Evolutionary conservation across 2,888 invertebrate species (phyloP), one percentile per base, ranked within the genome.

Genomic region (Thereva unica): DNA sequence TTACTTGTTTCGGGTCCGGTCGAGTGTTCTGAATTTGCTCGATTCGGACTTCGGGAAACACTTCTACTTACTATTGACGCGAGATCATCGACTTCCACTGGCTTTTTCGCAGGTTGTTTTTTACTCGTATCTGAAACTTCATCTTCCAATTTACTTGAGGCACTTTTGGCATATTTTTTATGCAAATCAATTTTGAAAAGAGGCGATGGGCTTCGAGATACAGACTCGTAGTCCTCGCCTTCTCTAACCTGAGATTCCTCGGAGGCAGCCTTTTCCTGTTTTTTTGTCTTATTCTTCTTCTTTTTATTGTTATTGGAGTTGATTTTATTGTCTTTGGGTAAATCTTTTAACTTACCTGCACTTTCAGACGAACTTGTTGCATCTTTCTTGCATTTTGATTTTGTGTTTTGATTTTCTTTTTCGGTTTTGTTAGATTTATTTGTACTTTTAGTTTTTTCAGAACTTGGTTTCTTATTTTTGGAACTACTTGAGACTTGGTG

Each of bases 381-480:
- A 10, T 37, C 45, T 34, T 23, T 37, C 37, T 53, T 55, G 9
- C 45, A 10, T 56, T 65, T 69, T 56, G 67, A 67, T 64, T 66
- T 70, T 84, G 64, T 78, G 79, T 74, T 83, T 84, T 4, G 82
- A 82, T 73, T 83, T 83, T 68, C 83, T 84, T 8, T 82, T 80
- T 37, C 83, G 82, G 70, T 79, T 83, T 72, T 82, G 82, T 73
- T 81, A 82, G 70, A 78, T 78, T 70, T 78, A 82, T 71, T 78
- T 82, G 61, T 66, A 78, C 76, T 45, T 54, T 64, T 64, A 38
- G 49, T 40, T 55, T 49, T 55, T 23, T 64, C 59, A 50, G 53
- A 56, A 10, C 52, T 53, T n/a, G 55, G 23, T 40, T 49, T 8
- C 4, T 61, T 59, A 59, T 35, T 67, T 61, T 66, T 63, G 38